A percentile compares a stretch with the other conserved stretches of the same genome.
These are phyloP conservation scores for Ypsolopha scabrella DNA, from an alignment of 2,888 invertebrate genomes.

Conservation along the genomic window DNA sequence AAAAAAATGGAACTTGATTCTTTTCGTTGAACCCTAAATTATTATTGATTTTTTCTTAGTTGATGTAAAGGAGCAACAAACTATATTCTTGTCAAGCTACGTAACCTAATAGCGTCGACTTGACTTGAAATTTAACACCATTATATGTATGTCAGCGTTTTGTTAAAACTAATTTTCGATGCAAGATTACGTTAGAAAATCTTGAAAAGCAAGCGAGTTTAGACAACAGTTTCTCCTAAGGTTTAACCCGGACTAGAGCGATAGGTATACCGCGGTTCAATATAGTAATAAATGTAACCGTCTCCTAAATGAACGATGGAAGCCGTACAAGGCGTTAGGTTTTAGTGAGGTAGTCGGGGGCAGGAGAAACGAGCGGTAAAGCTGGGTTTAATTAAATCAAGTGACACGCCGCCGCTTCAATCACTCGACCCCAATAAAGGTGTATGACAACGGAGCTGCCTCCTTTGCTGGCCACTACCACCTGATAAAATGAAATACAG, in stretches of 20 bases:
- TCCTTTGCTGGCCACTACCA: no score
- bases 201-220: no score
- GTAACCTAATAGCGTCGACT: no score
- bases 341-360: slow-evolving; percentile 7
- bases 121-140: no score
- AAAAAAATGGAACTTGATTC: no score
- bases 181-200: background rate
- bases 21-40: no score
- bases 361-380: slow-evolving; percentile 58
- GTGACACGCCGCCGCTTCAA: slow-evolving; percentile 66
- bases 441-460: slow-evolving; percentile 41
- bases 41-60: no score
- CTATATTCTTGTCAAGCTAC: no score
- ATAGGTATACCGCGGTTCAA: slow-evolving; percentile 28
- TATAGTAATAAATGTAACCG: slow-evolving; percentile 54
- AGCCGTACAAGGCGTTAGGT: slow-evolving; percentile 47
- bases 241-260: background rate
- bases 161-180: no score
- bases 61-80: no score
- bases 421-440: slow-evolving; percentile 66
- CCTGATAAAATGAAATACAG: no score
- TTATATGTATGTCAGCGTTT: no score
- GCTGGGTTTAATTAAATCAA: slow-evolving; percentile 69
- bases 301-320: slow-evolving; percentile 54
- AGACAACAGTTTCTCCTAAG: background rate